phyloP scores from a whole-genome alignment of 2,888 invertebrate species.

The Amphipyra berbera region DNA sequence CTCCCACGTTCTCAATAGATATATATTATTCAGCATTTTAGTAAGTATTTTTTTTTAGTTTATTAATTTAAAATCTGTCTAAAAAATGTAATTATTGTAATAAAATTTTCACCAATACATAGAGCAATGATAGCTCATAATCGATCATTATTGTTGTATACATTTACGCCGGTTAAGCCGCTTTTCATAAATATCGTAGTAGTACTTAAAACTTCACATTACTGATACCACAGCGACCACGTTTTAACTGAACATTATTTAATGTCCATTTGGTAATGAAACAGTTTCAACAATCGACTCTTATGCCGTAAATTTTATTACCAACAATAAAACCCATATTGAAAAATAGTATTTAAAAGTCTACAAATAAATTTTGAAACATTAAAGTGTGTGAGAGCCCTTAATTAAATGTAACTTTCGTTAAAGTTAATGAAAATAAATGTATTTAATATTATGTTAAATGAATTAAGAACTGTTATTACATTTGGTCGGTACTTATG shows the following conservation, averaged over 20 bases:
- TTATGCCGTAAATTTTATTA: constrained; percentile 2
- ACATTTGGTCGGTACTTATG: background rate
- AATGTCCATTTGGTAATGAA: background rate
- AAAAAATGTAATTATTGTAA: too few species aligned
- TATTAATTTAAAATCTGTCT: too few species aligned
- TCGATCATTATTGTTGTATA: background rate
- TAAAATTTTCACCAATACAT: too few species aligned
- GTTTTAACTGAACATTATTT: constrained; percentile 12
- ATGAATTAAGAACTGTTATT: background rate
- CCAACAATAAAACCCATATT: background rate
- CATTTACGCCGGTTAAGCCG: background rate
- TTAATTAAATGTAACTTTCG: constrained; percentile 6
- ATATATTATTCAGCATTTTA: too few species aligned
- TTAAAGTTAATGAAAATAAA: constrained; percentile 9
- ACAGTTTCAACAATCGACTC: constrained; percentile 1
- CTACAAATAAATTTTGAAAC: constrained; percentile 1
- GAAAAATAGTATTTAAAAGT: constrained; percentile 13
- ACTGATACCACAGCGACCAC: constrained; percentile 5
- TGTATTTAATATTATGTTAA: background rate
- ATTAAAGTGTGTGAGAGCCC: background rate
- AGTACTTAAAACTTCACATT: constrained; percentile 13
- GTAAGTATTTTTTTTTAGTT: too few species aligned
- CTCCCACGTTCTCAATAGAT: too few species aligned
- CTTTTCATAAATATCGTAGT: constrained; percentile 3
- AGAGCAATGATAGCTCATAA: too few species aligned